Conservation (phyloP, 2,113 vertebrate species). For the Strigops habroptila region DNA sequence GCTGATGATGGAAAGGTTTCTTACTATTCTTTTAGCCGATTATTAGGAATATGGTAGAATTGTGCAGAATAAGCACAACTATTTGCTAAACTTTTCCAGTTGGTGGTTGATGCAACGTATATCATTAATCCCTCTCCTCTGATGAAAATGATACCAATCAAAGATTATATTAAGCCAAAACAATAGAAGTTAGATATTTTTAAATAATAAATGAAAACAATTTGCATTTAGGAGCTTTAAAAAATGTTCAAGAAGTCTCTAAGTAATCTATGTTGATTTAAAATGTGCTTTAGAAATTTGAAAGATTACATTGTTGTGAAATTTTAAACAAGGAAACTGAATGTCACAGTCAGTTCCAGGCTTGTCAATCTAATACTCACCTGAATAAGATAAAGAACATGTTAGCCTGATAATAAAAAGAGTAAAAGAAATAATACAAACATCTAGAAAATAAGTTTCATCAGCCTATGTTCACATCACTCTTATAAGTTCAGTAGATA, state of each 20-base stretch:
- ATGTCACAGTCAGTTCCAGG: background rate
- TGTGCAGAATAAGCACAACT: background rate
- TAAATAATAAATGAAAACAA: background rate
- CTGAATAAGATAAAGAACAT: background rate
- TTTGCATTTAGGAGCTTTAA: background rate
- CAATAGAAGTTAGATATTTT: background rate
- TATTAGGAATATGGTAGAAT: background rate
- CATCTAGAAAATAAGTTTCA: background rate
- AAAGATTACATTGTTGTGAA: background rate
- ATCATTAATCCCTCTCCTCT: background rate
- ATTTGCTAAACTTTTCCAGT: background rate
- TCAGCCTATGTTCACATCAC: background rate
- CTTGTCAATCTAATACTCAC: background rate
- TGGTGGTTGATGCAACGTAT: background rate
- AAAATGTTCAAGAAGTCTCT: background rate
- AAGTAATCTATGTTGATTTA: background rate
- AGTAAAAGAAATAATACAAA: background rate
- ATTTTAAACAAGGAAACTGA: background rate
- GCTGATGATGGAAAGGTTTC: background rate
- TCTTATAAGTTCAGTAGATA: background rate
- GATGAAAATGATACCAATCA: background rate
- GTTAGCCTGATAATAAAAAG: background rate
- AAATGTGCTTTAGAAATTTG: background rate
- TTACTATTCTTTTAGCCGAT: background rate
- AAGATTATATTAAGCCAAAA: background rate